These are phyloP conservation scores for Tinea trinotella DNA, from an alignment of 2,888 invertebrate genomes.

Conservation along the genomic window DNA sequence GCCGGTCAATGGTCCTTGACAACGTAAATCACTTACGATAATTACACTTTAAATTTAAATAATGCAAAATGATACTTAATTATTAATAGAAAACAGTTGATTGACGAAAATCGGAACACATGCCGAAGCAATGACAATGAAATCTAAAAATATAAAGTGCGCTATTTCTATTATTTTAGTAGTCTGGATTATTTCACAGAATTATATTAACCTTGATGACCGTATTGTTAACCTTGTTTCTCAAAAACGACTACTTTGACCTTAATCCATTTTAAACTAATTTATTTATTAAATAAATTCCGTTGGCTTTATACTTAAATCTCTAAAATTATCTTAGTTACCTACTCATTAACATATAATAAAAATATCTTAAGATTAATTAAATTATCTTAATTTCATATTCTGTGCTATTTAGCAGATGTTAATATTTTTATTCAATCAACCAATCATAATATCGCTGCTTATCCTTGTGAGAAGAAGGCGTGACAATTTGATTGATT, in stretches of 20 bases:
- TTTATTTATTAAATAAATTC: too few relatives aligned
- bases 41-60: not conserved
- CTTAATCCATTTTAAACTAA: slow-evolving; percentile 28
- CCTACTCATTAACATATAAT: too few relatives aligned
- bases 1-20: not conserved
- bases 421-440: too few relatives aligned
- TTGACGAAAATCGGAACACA: not conserved
- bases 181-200: slow-evolving; percentile 35
- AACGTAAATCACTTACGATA: not conserved
- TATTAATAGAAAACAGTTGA: not conserved
- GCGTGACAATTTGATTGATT: too few relatives aligned
- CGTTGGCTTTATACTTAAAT: too few relatives aligned
- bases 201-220: slow-evolving; percentile 64
- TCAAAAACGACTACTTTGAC: slow-evolving; percentile 46
- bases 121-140: slow-evolving; percentile 1
- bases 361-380: too few relatives aligned
- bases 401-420: too few relatives aligned
- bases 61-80: not conserved
- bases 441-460: too few relatives aligned
- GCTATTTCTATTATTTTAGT: not conserved
- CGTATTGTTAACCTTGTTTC: slow-evolving; percentile 60
- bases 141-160: slow-evolving; percentile 6
- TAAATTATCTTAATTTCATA: too few relatives aligned
- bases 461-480: too few relatives aligned
- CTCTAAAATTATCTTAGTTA: too few relatives aligned